Percentiles rank a stretch among this genome's conserved stretches.
Evolutionary conservation across 2,888 invertebrate genomes (phyloP).

Genomic region (Lasioglossum zephyrum): DNA sequence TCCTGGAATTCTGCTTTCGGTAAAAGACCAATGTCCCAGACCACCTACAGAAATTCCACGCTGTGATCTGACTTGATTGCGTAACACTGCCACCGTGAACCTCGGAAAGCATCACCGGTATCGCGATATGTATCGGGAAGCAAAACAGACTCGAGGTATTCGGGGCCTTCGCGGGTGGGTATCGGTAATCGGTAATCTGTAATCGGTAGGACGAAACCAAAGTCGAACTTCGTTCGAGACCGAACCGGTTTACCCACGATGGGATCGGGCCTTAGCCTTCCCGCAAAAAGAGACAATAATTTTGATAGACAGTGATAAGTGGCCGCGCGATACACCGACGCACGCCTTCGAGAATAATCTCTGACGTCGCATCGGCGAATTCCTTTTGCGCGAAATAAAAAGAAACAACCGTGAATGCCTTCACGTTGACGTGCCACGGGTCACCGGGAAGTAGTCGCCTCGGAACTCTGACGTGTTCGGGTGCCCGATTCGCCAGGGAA

Average conservation of each 20-base stretch:
- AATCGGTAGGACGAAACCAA: slow-evolving; percentile 25
- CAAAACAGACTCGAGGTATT: slow-evolving; percentile 19
- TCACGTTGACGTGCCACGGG: background rate
- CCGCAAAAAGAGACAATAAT: slow-evolving; percentile 44
- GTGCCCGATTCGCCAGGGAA: background rate
- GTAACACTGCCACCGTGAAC: background rate
- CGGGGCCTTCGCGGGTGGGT: background rate
- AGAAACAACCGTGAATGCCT: background rate
- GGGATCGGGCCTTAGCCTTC: slow-evolving; percentile 63
- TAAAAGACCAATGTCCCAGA: background rate
- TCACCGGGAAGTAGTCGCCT: background rate
- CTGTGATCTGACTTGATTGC: background rate
- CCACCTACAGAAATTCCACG: slow-evolving; percentile 21
- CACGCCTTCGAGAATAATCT: slow-evolving; percentile 17
- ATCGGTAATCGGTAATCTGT: slow-evolving; percentile 13
- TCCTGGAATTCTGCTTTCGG: background rate
- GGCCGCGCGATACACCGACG: slow-evolving; percentile 33
- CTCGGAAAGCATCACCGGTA: background rate
- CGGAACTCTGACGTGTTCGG: background rate
- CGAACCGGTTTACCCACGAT: slow-evolving; percentile 57
- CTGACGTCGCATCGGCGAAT: slow-evolving; percentile 36
- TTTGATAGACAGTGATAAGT: slow-evolving; percentile 28
- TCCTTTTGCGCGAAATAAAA: background rate
- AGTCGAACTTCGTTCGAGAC: slow-evolving; percentile 5
- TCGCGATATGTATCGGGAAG: background rate